Evolutionary conservation across 2,113 vertebrate genomes (phyloP).

Genomic region (Pimephales promelas): DNA sequence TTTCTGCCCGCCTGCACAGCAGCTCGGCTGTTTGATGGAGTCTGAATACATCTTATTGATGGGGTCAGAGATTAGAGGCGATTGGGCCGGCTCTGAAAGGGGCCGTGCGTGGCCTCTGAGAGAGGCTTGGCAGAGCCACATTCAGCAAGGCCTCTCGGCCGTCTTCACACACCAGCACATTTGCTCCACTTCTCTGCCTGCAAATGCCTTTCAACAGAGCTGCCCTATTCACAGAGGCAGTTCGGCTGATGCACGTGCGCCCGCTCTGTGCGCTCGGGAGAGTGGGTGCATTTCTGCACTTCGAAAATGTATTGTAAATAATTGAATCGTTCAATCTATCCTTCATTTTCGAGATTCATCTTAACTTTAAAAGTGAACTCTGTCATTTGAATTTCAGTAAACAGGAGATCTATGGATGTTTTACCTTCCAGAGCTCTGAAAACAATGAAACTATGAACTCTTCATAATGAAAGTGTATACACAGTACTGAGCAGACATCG

Average conservation of each 20-base stretch:
- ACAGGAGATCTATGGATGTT: too few relatives aligned
- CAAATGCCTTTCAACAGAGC: constrained; percentile 68
- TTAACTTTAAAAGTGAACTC: background rate
- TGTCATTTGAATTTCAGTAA: background rate
- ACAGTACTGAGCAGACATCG: background rate
- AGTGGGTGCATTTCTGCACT: background rate
- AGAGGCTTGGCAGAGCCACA: constrained; percentile 58
- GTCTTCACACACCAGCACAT: constrained; percentile 63
- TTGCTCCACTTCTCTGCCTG: constrained; percentile 76
- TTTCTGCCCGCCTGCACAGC: constrained; percentile 68
- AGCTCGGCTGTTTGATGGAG: constrained; percentile 75
- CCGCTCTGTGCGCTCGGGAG: constrained; percentile 26
- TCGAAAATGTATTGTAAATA: too few relatives aligned
- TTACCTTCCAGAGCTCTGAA: too few relatives aligned
- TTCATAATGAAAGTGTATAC: background rate
- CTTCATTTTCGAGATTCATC: background rate
- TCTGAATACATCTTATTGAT: constrained; percentile 81
- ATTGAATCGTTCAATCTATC: too few relatives aligned
- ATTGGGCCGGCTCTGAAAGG: constrained; percentile 68
- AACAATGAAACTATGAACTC: background rate
- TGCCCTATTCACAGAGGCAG: constrained; percentile 59
- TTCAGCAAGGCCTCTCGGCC: constrained; percentile 53
- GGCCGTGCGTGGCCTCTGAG: constrained; percentile 65
- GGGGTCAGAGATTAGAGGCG: constrained; percentile 80
- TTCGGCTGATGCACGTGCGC: constrained; percentile 49